Percentiles rank a stretch among this genome's conserved stretches.
These are phyloP conservation scores for Notechis scutatus DNA, from an alignment of 2,113 vertebrate genomes.

Conservation along the genomic window DNA sequence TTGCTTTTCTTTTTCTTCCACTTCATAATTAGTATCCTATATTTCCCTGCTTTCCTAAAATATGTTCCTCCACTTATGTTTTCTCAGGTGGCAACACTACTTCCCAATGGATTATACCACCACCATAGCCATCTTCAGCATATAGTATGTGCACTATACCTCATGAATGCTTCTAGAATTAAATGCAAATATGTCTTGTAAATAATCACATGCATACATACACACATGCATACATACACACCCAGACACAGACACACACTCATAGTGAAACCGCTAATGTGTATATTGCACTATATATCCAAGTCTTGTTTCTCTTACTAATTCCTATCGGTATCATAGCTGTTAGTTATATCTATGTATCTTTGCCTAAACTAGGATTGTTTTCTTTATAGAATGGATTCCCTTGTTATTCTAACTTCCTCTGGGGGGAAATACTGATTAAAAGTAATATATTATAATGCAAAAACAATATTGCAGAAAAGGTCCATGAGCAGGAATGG, in stretches of 20 bases:
- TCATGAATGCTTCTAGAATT: conserved; percentile 31
- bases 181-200: conserved; percentile 3
- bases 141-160: conserved; percentile 22
- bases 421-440: neutral
- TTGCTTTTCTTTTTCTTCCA: conserved; percentile 14
- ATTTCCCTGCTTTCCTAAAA: conserved; percentile 48
- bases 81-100: conserved; percentile 49
- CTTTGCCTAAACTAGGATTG: neutral
- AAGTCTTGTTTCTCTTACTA: neutral
- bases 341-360: neutral
- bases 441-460: neutral
- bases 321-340: neutral
- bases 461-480: neutral
- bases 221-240: neutral
- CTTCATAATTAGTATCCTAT: neutral
- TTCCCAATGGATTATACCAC: conserved; percentile 56
- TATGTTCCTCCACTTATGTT: conserved; percentile 55
- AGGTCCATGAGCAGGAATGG: neutral
- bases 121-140: conserved; percentile 48
- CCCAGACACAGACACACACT: neutral
- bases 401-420: neutral
- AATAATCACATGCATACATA: neutral
- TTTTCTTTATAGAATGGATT: neutral
- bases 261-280: neutral
- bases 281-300: neutral